phyloP scores from a whole-genome alignment of 2,797 vertebrate genomes.

The Bradypus variegatus region DNA sequence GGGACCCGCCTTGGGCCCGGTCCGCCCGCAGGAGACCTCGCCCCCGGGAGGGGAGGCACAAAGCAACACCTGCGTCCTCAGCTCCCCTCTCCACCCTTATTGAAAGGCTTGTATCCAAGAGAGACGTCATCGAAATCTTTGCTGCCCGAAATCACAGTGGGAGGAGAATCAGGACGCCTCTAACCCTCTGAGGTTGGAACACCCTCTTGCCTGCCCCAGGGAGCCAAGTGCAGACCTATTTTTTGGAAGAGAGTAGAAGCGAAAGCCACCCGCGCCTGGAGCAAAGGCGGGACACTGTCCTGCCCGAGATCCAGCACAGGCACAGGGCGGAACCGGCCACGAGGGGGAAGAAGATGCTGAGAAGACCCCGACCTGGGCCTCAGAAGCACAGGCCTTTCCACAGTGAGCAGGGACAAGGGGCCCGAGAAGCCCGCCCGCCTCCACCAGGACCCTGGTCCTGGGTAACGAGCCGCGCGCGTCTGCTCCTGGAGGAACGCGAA shows the following conservation, averaged over 20 bases:
- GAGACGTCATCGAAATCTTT: too few species aligned
- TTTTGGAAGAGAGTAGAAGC: neutral
- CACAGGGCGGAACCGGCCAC: neutral
- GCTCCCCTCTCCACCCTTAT: too few species aligned
- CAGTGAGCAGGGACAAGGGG: neutral
- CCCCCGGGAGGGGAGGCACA: too few species aligned
- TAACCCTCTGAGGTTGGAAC: too few species aligned
- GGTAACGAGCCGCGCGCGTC: neutral
- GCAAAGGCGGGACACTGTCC: neutral
- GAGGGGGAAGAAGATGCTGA: neutral
- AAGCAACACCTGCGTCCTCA: too few species aligned
- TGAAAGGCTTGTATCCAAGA: too few species aligned
- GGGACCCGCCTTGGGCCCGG: too few species aligned
- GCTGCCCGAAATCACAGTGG: too few species aligned
- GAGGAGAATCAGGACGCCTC: too few species aligned
- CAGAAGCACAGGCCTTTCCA: neutral
- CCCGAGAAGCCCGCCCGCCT: neutral
- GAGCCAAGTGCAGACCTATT: neutral
- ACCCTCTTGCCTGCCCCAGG: accelerated
- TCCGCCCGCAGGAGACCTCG: too few species aligned
- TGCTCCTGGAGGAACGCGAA: neutral
- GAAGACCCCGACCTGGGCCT: neutral
- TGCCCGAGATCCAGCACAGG: neutral
- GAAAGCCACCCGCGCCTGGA: neutral
- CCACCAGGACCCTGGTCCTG: neutral